Percentiles rank a stretch among this genome's conserved stretches.
Conservation (phyloP, 1,140 invertebrate species). For the Drosophila teissieri region DNA sequence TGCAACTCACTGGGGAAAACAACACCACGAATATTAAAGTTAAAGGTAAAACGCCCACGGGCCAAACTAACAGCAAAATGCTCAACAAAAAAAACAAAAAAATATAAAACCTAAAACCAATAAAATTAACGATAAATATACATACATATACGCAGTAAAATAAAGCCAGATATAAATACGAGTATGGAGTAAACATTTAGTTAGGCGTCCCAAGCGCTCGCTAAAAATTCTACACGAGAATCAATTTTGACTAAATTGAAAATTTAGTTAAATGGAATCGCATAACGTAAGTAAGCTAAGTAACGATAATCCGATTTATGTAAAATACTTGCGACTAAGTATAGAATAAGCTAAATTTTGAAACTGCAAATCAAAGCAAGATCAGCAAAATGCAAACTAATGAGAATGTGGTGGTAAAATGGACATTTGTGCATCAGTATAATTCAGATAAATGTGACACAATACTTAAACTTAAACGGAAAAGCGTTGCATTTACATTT, state of each 20-base stretch:
- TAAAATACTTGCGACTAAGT: conserved; percentile 76
- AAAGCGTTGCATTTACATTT: conserved; percentile 74
- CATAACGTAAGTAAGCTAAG: conserved; percentile 52
- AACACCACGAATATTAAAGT: conserved; percentile 81
- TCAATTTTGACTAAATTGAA: conserved; percentile 74
- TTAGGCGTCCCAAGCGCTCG: conserved; percentile 56
- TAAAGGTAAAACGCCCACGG: conserved; percentile 59
- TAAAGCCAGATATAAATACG: conserved; percentile 51
- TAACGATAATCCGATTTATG: conserved; percentile 53
- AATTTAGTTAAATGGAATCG: conserved; percentile 74
- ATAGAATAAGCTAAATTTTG: conserved; percentile 61
- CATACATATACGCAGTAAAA: conserved; percentile 50
- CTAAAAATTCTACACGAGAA: conserved; percentile 68
- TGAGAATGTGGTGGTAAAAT: background rate
- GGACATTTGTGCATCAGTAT: conserved; percentile 59
- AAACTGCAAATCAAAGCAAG: conserved; percentile 62
- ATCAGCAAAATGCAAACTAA: conserved; percentile 32
- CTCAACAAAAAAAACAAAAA: conserved; percentile 36
- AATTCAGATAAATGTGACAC: conserved; percentile 67
- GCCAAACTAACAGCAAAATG: conserved; percentile 71
- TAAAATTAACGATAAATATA: conserved; percentile 51
- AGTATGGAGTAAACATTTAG: conserved; percentile 49
- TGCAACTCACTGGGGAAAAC: conserved; percentile 84
- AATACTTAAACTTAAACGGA: conserved; percentile 56
- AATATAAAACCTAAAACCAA: conserved; percentile 13